Base-by-base conservation (phyloP, 2,113 vertebrate genomes). In the Tetrax tetrax region DNA sequence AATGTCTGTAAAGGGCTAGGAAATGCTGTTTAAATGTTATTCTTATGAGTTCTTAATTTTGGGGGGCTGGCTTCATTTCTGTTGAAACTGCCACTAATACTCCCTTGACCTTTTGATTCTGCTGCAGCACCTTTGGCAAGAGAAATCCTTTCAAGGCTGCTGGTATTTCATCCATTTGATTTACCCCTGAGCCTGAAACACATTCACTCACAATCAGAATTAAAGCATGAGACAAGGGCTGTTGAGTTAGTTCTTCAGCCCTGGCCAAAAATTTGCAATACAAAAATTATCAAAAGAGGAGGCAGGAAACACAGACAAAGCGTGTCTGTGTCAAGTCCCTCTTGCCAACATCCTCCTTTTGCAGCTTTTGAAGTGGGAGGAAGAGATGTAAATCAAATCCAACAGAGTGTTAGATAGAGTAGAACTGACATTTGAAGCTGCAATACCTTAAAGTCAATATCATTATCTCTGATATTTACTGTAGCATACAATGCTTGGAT, bases 381-480 rank as follows among this genome's bases (percentile, higher is more conserved):
- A 78, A 88, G 24, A 96, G 97, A 98, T 95, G 97, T 95, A 98
- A 98, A 98, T 97, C 90, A 96, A 94, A 97, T 97, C 75, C 12
- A 87, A 85, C 80, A 27, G 95, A 96, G 79, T 92, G 87, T 83
- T 95, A 90, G 90, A 92, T 94, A 97, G 96, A 97, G 93, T 94
- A 97, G 96, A 97, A 98, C 97, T 98, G 98, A 98, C 98, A 98
- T 98, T 98, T 98, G 98, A 97, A 98, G 95, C 92, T 94, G 96
- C 96, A 97, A 98, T 98, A 98, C 97, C 98, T 98, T 98, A 98
- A 98, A 98, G 98, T 98, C 98, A 98, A 98, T 98, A 98, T 98
- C 97, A 98, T 98, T 98, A 98, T 96, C 97, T 98, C 97, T 98
- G 98, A 96, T 98, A 98, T 98, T 98, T 98, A 98, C 98, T 97